These are phyloP conservation scores for Naja naja DNA, from an alignment of 2,113 vertebrate genomes.

Conservation along the genomic window DNA sequence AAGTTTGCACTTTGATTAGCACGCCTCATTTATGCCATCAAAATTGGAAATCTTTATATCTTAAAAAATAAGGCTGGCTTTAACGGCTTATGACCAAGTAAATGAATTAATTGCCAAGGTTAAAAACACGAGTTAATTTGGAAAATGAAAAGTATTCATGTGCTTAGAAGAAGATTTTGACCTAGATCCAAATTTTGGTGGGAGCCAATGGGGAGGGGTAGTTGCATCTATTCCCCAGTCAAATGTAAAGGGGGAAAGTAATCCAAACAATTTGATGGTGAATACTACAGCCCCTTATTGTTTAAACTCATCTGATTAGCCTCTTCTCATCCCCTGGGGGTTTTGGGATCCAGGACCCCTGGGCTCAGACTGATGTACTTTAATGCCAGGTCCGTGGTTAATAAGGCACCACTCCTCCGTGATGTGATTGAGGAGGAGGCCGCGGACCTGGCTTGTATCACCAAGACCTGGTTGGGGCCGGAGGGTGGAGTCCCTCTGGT, in stretches of 20 bases:
- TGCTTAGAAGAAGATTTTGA: not conserved
- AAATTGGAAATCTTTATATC: conserved; percentile 41
- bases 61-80: conserved; percentile 32
- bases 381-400: too few relatives aligned
- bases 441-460: too few relatives aligned
- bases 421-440: too few relatives aligned
- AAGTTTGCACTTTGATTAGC: conserved; percentile 51
- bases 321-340: too few relatives aligned
- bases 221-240: not conserved
- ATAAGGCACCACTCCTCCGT: too few relatives aligned
- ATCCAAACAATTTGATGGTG: not conserved
- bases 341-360: too few relatives aligned
- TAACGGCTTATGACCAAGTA: conserved; percentile 51
- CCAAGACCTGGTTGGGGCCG: too few relatives aligned
- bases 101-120: conserved; percentile 38
- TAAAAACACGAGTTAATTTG: not conserved
- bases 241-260: not conserved
- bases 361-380: too few relatives aligned
- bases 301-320: not conserved
- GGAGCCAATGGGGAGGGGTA: not conserved
- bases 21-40: conserved; percentile 44
- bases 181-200: not conserved
- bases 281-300: not conserved
- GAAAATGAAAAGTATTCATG: not conserved
- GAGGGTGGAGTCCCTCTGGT: too few relatives aligned